Evolutionary conservation across 2,888 invertebrate species (phyloP).

Genomic region (Rhamphomyia laevipes): DNA sequence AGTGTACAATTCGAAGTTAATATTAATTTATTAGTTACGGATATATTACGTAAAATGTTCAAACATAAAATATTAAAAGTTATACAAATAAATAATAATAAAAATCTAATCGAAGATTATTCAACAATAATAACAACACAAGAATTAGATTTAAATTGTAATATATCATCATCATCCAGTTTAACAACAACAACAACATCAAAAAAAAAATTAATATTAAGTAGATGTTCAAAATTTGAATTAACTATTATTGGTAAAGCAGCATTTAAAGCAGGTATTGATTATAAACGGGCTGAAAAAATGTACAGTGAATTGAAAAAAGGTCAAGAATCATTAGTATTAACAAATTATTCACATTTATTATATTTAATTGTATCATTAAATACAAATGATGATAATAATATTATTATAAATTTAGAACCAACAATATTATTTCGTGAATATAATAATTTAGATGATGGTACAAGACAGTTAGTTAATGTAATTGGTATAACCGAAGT

Average conservation of each 20-base stretch:
- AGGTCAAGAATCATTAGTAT: slow-evolving; percentile 64
- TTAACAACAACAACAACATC: neutral
- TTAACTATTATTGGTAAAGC: slow-evolving; percentile 64
- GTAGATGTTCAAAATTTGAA: slow-evolving; percentile 40
- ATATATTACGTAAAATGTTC: slow-evolving; percentile 32
- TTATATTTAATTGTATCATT: slow-evolving; percentile 58
- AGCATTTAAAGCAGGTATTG: slow-evolving; percentile 78
- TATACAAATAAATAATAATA: slow-evolving; percentile 3
- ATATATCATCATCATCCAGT: neutral
- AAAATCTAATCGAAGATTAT: slow-evolving; percentile 13
- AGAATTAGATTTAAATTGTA: slow-evolving; percentile 16
- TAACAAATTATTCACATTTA: slow-evolving; percentile 73
- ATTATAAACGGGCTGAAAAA: slow-evolving; percentile 54
- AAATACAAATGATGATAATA: slow-evolving; percentile 34
- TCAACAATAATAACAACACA: slow-evolving; percentile 30
- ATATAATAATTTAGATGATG: slow-evolving; percentile 50
- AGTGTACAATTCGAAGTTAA: slow-evolving; percentile 34
- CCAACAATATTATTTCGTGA: slow-evolving; percentile 33
- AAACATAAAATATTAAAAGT: slow-evolving; percentile 30
- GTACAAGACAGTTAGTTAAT: slow-evolving; percentile 57
- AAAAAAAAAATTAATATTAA: slow-evolving; percentile 28
- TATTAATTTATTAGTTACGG: slow-evolving; percentile 24
- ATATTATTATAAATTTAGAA: slow-evolving; percentile 55
- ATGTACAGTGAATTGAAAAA: slow-evolving; percentile 62
- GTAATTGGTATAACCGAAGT: slow-evolving; percentile 69